phyloP scores from a whole-genome alignment of 30 jellyfish, hydroid and myxozoan genomes.

The Cassiopea xamachana region DNA sequence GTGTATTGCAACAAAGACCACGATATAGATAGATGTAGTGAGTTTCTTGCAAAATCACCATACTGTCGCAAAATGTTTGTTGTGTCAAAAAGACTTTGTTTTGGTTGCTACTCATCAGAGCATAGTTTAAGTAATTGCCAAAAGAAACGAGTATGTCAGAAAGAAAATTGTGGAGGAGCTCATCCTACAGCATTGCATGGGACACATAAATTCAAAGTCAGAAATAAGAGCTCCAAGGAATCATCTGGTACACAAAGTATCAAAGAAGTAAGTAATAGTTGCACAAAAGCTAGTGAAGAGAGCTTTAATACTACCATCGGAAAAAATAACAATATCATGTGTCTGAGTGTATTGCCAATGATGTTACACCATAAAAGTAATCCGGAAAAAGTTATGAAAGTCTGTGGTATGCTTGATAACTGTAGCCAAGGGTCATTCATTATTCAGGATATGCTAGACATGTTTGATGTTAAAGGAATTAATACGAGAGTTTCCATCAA shows the following conservation, averaged over 20 bases:
- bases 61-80: constrained; percentile 33
- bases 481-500: constrained; percentile 26
- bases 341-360: constrained; percentile 20
- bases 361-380: background rate
- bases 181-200: constrained; percentile 58
- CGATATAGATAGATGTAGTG: constrained; percentile 24
- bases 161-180: constrained; percentile 24
- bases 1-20: constrained; percentile 30
- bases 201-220: constrained; percentile 43
- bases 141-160: constrained; percentile 37
- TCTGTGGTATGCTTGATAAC: constrained; percentile 26
- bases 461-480: constrained; percentile 15
- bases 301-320: constrained; percentile 25
- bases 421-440: constrained; percentile 52
- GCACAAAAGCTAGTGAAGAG: constrained; percentile 34
- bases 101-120: constrained; percentile 37
- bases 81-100: constrained; percentile 18
- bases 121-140: constrained; percentile 23
- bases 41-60: constrained; percentile 26
- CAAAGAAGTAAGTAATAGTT: constrained; percentile 10
- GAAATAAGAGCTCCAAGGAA: constrained; percentile 4
- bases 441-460: constrained; percentile 20
- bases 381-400: constrained; percentile 6
- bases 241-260: background rate
- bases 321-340: background rate